phyloP scores from a whole-genome alignment of 2,797 vertebrate species.

The Sebastes paucispinis region DNA sequence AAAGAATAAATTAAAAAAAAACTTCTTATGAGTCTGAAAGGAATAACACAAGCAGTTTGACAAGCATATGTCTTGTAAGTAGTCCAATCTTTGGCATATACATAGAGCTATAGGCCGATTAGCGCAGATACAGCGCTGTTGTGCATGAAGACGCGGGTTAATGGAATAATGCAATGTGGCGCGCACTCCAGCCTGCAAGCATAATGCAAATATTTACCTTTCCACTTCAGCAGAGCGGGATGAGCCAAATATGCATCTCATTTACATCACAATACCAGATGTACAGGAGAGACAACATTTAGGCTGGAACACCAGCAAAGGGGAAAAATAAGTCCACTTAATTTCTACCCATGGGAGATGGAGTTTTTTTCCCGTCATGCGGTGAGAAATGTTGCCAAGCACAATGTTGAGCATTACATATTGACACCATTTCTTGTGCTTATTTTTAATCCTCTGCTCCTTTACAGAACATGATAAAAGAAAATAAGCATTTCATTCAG shows the following conservation, averaged over 20 bases:
- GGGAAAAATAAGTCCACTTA: constrained; percentile 52
- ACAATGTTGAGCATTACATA: constrained; percentile 16
- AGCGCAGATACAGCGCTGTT: constrained; percentile 46
- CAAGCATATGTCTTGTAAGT: constrained; percentile 15
- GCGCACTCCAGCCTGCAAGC: constrained; percentile 42
- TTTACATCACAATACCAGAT: constrained; percentile 72
- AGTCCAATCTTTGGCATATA: constrained; percentile 12
- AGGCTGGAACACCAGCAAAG: constrained; percentile 27
- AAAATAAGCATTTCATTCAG: constrained; percentile 9
- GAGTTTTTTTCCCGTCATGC: neutral
- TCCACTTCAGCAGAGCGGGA: constrained; percentile 72
- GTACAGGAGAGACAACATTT: constrained; percentile 55
- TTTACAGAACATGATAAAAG: constrained; percentile 7
- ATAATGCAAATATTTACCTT: constrained; percentile 81
- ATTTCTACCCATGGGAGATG: constrained; percentile 20
- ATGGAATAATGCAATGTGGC: constrained; percentile 68
- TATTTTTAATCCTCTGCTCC: constrained; percentile 24
- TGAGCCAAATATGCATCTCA: constrained; percentile 73
- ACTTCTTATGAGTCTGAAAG: constrained; percentile 3
- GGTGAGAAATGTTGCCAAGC: constrained; percentile 14
- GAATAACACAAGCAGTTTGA: constrained; percentile 27
- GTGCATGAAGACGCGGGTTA: constrained; percentile 66
- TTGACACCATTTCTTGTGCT: constrained; percentile 20
- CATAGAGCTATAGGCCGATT: constrained; percentile 49
- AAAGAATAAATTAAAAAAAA: neutral